Base-by-base conservation (phyloP, 2,888 invertebrate genomes). In the Troglohyphantes excavatus region DNA sequence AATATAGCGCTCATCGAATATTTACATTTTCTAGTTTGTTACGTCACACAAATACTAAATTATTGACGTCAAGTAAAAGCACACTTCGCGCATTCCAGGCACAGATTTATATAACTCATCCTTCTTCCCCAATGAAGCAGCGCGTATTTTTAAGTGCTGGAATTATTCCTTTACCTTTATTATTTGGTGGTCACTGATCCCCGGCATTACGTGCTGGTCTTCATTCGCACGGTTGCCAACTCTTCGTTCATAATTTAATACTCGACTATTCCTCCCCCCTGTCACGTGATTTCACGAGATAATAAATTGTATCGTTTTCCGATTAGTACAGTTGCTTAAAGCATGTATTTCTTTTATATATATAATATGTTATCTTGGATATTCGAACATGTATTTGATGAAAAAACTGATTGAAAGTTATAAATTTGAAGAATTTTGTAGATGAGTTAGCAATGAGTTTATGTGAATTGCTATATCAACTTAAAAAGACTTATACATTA, bases 151-250 rank as follows among this genome's bases (percentile, higher is more conserved):
- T 39, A 53, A 33, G 33, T 29, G 29, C 68, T 9, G 9, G 33
- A 33, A 68, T 33, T n/a, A 17, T 67, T 27, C 27, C 17, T 21
- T 68, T 68, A 26, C n/a, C 19, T 27, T 33, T 26, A 26, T 65
- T 65, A 65, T 65, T 29, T 21, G 29, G 68, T 68, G 68, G 33
- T 17, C 68, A 68, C 33, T 68, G 68, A 68, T 68, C 68, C 68
- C 68, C 29, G 33, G 33, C 68, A 17, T 68, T 68, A 29, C 33
- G 33, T 19, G 29, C 33, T 33, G 27, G n/a, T 68, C 33, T 33
- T 19, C 33, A 33, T 68, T 68, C 33, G 17, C n/a, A 29, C 29
- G 33, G 27, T 68, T 68, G 29, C 29, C 68, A n/a, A 33, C 33
- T 53, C n/a, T n/a, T n/a, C 33, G n/a, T 68, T 33, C 33, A 68